Evolutionary conservation across 2,797 vertebrate genomes (phyloP).

Genomic region (Geotrypetes seraphini): DNA sequence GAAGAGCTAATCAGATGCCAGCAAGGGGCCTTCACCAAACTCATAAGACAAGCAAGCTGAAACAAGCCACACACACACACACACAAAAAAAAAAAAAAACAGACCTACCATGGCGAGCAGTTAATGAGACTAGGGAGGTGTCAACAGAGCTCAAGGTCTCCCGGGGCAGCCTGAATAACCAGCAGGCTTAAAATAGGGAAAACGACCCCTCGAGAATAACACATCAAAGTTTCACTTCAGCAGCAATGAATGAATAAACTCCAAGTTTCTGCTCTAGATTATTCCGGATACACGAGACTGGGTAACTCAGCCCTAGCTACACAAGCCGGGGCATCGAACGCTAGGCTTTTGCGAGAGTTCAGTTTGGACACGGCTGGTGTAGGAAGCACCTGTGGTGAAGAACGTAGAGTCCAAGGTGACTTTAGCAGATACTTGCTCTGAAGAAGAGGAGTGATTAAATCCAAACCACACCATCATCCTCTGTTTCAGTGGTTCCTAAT

Average conservation of each 20-base stretch:
- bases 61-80: not conserved
- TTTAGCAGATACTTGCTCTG: no score
- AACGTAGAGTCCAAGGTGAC: no score
- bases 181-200: not conserved
- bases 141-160: not conserved
- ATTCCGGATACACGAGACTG: no score
- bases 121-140: constrained; percentile 3
- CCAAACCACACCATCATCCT: no score
- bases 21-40: not conserved
- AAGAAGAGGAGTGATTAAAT: no score
- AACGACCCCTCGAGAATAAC: not conserved
- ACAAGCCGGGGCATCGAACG: not conserved
- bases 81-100: no score
- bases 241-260: no score
- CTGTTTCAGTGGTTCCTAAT: no score
- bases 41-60: not conserved
- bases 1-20: not conserved
- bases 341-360: no score
- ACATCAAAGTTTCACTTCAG: not conserved
- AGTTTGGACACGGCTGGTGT: no score
- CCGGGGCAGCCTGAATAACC: not conserved
- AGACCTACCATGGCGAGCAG: not conserved
- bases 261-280: no score
- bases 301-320: not conserved
- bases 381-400: no score